A percentile compares a stretch with the other conserved stretches of the same genome.
These are phyloP conservation scores for Drosophila neutralis DNA, from an alignment of 2,888 invertebrate genomes.

Conservation along the genomic window DNA sequence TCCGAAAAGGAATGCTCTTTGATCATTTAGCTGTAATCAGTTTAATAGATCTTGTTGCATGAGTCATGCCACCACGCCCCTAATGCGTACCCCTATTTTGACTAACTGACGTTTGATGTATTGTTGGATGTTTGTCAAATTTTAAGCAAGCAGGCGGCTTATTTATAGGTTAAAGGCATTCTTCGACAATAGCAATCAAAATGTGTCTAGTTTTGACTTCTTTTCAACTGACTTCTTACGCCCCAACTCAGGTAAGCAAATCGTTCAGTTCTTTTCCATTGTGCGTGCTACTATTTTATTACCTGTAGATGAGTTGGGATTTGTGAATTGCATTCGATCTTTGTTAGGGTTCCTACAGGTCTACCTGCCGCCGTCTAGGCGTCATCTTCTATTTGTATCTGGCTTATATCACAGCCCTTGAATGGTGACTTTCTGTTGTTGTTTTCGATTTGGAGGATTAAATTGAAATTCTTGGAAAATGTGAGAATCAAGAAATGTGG, in stretches of 20 bases:
- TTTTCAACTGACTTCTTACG: constrained; percentile 62
- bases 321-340: constrained; percentile 63
- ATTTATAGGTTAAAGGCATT: constrained; percentile 8
- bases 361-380: constrained; percentile 31
- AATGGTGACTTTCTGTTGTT: constrained; percentile 39
- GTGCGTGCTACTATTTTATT: constrained; percentile 43
- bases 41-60: constrained; percentile 39
- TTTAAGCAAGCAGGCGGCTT: constrained; percentile 28
- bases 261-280: constrained; percentile 15
- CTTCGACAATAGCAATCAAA: constrained; percentile 26
- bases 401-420: constrained; percentile 25
- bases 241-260: constrained; percentile 55
- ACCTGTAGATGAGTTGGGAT: constrained; percentile 43
- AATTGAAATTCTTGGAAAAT: constrained; percentile 44
- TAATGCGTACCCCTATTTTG: constrained; percentile 18
- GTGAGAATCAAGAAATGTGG: constrained; percentile 24
- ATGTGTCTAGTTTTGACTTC: constrained; percentile 33
- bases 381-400: constrained; percentile 46
- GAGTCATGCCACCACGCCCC: constrained; percentile 53
- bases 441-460: constrained; percentile 11
- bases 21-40: constrained; percentile 40
- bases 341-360: constrained; percentile 29
- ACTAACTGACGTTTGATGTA: constrained; percentile 63
- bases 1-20: constrained; percentile 10
- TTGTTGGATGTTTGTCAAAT: constrained; percentile 58